These are phyloP conservation scores for Sebastes trivittatus DNA, from an alignment of 2,797 vertebrate genomes.

Conservation along the genomic window DNA sequence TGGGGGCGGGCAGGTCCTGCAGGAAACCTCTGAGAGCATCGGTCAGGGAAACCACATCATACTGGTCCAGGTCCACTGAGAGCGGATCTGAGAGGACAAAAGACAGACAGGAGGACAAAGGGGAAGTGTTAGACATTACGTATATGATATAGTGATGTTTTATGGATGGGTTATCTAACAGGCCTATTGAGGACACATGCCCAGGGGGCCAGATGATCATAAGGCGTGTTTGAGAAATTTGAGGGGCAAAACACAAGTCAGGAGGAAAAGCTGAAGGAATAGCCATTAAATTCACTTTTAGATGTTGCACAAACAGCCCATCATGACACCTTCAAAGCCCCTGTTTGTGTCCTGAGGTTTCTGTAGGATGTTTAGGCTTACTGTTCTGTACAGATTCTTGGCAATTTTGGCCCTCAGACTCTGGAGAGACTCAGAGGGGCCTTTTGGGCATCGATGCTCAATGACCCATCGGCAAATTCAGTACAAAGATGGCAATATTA, in stretches of 20 bases:
- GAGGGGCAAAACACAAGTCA: background rate
- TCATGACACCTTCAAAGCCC: too few relatives aligned
- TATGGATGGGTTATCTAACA: background rate
- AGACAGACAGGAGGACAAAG: background rate
- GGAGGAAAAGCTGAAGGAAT: background rate
- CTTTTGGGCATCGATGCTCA: background rate
- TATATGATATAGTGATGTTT: background rate
- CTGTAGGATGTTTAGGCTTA: too few relatives aligned
- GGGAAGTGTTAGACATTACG: background rate
- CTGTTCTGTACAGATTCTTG: too few relatives aligned
- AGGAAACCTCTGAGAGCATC: constrained; percentile 76
- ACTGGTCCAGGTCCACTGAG: constrained; percentile 74
- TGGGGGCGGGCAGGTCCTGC: constrained; percentile 69
- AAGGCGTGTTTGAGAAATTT: background rate
- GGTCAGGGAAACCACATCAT: constrained; percentile 67
- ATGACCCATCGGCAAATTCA: too few relatives aligned
- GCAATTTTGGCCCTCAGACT: too few relatives aligned
- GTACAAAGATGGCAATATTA: background rate
- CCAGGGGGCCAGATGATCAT: background rate
- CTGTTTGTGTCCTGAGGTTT: too few relatives aligned
- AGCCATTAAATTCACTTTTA: background rate
- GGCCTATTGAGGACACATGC: background rate
- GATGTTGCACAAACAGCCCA: too few relatives aligned
- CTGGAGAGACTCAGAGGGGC: background rate
- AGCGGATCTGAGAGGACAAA: constrained; percentile 56